Evolutionary conservation across 2,888 invertebrate genomes (phyloP), one percentile per base, ranked within the genome.

Genomic region (Drosophila mayaguana): DNA sequence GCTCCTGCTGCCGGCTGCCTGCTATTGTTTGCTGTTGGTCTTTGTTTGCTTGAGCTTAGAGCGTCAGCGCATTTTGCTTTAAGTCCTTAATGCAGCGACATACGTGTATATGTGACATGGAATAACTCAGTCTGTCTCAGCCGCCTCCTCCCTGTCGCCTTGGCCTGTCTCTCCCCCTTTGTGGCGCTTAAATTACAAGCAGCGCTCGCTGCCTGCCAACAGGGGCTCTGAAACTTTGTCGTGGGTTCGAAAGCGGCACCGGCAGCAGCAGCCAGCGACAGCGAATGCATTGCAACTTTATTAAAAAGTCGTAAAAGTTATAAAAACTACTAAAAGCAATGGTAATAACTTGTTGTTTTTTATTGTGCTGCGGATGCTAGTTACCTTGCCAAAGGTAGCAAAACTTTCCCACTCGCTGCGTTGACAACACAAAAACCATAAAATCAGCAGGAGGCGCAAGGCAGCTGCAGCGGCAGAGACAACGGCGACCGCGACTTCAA

Each of bases 231-330:
- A 90, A 84, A 84, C 84, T 84, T 84, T 88, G 84, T 90, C 90
- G 71, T 88, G 66, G 60, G 82, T 60, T 68, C 63, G 53, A 75
- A 38, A 43, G 42, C 43, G 12, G 46, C 46, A n/a, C 11, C 46
- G 7, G 28, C 28, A 28, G 28, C 59, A 18, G 51, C 54, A 32
- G 42, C 43, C 28, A 42, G 40, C 42, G 51, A 34, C 36, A 60
- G 46, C 75, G 78, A 85, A 88, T 85, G 85, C 89, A 87, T 80
- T 73, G 80, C 89, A 87, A 86, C 88, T 86, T 84, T 89, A 84
- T 86, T 84, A 89, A 89, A 89, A 86, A 84, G 82, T 87, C 88
- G 82, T 89, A 84, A 89, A 86, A 86, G 88, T 86, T 89, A 83
- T 77, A 84, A 89, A 82, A 80, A 88, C 85, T 82, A 86, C 85